A percentile compares a stretch with the other conserved stretches of the same genome.
phyloP scores from a whole-genome alignment of 2,113 vertebrate genomes.

The Sula dactylatra region DNA sequence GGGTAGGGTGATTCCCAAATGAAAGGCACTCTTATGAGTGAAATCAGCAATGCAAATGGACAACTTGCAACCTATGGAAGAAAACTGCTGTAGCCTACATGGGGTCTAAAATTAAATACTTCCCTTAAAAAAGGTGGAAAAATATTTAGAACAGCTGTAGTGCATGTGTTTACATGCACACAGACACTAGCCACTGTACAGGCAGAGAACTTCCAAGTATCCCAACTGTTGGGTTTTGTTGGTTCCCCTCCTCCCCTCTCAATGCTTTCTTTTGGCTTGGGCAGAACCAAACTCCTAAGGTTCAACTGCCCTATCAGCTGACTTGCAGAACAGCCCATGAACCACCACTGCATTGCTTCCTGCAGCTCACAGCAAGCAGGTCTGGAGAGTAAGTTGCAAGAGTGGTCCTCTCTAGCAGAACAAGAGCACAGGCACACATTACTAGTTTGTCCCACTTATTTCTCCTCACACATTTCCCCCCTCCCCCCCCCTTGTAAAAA shows the following conservation, averaged over 20 bases:
- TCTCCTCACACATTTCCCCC: background rate
- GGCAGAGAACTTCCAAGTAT: background rate
- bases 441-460: background rate
- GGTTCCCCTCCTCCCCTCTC: accelerated
- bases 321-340: background rate
- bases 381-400: background rate
- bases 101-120: background rate
- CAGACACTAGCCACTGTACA: background rate
- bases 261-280: background rate
- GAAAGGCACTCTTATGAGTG: conserved; percentile 38
- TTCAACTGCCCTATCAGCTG: background rate
- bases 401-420: background rate
- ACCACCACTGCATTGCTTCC: background rate
- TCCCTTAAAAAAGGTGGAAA: background rate
- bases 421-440: background rate
- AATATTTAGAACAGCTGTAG: background rate
- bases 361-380: background rate
- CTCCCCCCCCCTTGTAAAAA: background rate
- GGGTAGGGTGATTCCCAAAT: background rate
- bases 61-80: background rate
- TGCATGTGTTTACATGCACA: background rate
- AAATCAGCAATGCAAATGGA: background rate
- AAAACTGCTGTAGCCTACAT: background rate
- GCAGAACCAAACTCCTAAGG: background rate
- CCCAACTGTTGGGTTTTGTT: background rate